Conservation (phyloP, 2,888 invertebrate species). For the Ethmia dodecea region DNA sequence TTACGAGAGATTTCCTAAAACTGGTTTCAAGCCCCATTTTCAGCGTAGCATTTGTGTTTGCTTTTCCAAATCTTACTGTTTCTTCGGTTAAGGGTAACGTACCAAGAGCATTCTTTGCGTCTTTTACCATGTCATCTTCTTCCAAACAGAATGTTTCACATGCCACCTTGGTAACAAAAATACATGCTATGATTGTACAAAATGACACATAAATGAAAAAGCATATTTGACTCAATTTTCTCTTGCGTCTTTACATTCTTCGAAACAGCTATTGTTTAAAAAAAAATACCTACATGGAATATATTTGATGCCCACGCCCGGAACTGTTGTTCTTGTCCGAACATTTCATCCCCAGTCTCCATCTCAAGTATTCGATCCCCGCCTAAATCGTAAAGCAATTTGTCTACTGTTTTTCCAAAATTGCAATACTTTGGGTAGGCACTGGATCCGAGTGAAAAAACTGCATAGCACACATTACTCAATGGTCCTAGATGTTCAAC, state of each 20-base stretch:
- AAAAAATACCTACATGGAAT: slow-evolving; percentile 81
- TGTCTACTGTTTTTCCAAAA: slow-evolving; percentile 94
- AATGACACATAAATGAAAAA: no score
- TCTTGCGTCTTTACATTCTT: neutral
- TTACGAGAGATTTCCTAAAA: slow-evolving; percentile 59
- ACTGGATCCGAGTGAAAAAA: slow-evolving; percentile 95
- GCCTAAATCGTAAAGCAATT: slow-evolving; percentile 90
- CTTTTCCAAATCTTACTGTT: slow-evolving; percentile 83
- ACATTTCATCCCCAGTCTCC: slow-evolving; percentile 94
- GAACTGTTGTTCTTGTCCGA: slow-evolving; percentile 96
- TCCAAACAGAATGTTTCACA: slow-evolving; percentile 96
- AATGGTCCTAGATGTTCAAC: slow-evolving; percentile 91
- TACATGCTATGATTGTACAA: no score
- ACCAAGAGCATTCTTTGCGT: slow-evolving; percentile 87
- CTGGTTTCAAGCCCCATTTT: slow-evolving; percentile 46
- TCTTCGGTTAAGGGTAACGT: slow-evolving; percentile 84
- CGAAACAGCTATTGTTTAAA: neutral
- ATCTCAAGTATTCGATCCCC: slow-evolving; percentile 90
- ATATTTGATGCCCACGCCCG: slow-evolving; percentile 92
- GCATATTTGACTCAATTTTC: no score
- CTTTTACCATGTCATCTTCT: slow-evolving; percentile 89
- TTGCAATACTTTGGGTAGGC: slow-evolving; percentile 98
- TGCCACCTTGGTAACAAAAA: slow-evolving; percentile 78
- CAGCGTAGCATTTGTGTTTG: slow-evolving; percentile 40
- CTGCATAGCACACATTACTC: slow-evolving; percentile 94